A percentile compares a stretch with the other conserved stretches of the same genome.
phyloP scores from a whole-genome alignment of 2,888 invertebrate genomes.

The Apodemia duryi region DNA sequence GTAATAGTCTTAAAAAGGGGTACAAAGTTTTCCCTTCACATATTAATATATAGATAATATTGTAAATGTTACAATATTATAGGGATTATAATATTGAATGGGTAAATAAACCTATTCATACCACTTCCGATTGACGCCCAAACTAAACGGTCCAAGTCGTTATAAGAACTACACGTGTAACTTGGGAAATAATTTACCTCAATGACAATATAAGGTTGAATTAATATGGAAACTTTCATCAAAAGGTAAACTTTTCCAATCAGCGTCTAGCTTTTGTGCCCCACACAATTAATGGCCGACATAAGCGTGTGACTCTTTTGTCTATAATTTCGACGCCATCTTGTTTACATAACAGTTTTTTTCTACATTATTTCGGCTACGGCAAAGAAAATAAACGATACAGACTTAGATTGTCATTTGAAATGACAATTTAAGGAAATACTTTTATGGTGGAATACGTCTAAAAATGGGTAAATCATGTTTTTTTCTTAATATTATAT shows the following conservation, averaged over 20 bases:
- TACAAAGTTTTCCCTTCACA: too few relatives aligned
- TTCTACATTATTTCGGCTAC: neutral
- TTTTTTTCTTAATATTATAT: too few relatives aligned
- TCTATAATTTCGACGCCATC: slow-evolving; percentile 27
- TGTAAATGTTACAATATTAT: neutral
- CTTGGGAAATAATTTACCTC: slow-evolving; percentile 18
- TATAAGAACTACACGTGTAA: slow-evolving; percentile 17
- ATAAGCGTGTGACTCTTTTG: slow-evolving; percentile 27
- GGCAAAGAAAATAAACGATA: neutral
- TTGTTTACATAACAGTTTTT: slow-evolving; percentile 14
- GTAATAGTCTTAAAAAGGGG: too few relatives aligned
- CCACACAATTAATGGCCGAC: slow-evolving; percentile 29
- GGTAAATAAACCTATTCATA: neutral
- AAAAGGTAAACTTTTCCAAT: slow-evolving; percentile 56
- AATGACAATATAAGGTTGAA: slow-evolving; percentile 32
- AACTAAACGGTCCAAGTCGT: slow-evolving; percentile 8
- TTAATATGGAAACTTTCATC: slow-evolving; percentile 60
- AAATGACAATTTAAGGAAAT: too few relatives aligned
- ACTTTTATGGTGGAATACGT: too few relatives aligned
- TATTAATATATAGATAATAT: too few relatives aligned
- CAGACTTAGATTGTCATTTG: too few relatives aligned
- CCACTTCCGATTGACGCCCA: neutral
- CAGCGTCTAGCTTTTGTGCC: slow-evolving; percentile 45
- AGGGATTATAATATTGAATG: neutral
- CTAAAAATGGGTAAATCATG: too few relatives aligned